phyloP scores from a whole-genome alignment of 1,140 invertebrate genomes.

The Trialeurodes vaporariorum region DNA sequence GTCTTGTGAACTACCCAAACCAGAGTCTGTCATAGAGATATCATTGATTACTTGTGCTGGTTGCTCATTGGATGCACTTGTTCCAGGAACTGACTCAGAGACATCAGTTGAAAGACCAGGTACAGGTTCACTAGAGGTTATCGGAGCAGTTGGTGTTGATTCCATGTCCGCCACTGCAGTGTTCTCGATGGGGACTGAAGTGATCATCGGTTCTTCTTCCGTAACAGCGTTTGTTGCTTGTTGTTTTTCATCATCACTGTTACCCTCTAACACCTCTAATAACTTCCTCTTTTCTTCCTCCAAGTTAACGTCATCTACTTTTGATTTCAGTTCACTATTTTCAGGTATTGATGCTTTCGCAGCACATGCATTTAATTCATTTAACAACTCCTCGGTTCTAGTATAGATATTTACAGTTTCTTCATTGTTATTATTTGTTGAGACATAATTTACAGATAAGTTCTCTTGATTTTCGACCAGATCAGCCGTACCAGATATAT shows the following conservation, averaged over 20 bases:
- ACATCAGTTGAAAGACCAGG: too few species aligned
- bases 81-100: too few species aligned
- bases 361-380: constrained; percentile 3
- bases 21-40: not conserved
- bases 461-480: not conserved
- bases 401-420: constrained; percentile 7
- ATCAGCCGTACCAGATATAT: not conserved
- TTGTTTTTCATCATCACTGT: constrained; percentile 16
- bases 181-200: constrained; percentile 7
- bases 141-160: too few species aligned
- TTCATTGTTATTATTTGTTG: constrained; percentile 13
- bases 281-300: constrained; percentile 20
- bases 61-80: too few species aligned
- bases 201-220: not conserved
- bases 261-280: constrained; percentile 21
- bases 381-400: not conserved
- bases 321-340: not conserved
- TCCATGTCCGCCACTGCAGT: too few species aligned
- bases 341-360: not conserved
- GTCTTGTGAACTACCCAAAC: not conserved
- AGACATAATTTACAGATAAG: not conserved
- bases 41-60: too few species aligned
- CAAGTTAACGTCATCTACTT: constrained; percentile 10
- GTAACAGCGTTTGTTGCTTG: not conserved
- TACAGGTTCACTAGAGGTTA: too few species aligned